These are phyloP conservation scores for Nothoprocta pentlandii DNA, from an alignment of 2,113 vertebrate genomes.

Conservation along the genomic window DNA sequence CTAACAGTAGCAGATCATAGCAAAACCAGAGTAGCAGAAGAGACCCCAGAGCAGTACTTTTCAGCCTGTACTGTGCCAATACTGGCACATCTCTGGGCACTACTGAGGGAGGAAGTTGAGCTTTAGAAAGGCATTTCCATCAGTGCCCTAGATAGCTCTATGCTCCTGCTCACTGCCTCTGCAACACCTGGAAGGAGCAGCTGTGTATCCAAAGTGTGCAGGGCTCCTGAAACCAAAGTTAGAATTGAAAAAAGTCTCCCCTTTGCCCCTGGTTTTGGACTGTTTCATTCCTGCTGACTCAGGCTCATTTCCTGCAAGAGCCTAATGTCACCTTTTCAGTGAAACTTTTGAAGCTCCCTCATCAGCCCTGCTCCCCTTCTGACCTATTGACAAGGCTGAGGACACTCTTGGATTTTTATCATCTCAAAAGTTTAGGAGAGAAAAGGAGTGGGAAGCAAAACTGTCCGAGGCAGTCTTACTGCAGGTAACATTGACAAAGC, in stretches of 20 bases:
- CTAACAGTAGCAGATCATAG: not conserved
- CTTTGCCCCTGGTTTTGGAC: conserved; percentile 7
- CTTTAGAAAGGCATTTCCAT: not conserved
- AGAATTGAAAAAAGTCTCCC: conserved; percentile 8
- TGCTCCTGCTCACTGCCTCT: conserved; percentile 34
- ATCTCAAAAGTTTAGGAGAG: not conserved
- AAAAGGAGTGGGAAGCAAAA: not conserved
- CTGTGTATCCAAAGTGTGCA: not conserved
- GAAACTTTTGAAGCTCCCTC: conserved; percentile 38
- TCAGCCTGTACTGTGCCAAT: not conserved
- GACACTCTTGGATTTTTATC: not conserved
- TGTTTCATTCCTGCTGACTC: conserved; percentile 63
- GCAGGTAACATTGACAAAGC: not conserved
- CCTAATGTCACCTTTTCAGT: conserved; percentile 48
- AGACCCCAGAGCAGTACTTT: not conserved
- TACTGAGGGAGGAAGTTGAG: not conserved
- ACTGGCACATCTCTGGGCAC: not conserved
- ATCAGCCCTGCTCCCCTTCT: conserved; percentile 9
- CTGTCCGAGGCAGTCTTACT: not conserved
- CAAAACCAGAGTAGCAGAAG: not conserved
- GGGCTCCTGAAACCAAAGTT: conserved; percentile 42
- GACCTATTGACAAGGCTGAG: conserved; percentile 9
- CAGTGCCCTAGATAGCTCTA: not conserved
- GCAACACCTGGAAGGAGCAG: not conserved
- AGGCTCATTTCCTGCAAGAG: conserved; percentile 44